These are phyloP conservation scores for Bhutanitis thaidina DNA, from an alignment of 2,888 invertebrate genomes.

Conservation along the genomic window DNA sequence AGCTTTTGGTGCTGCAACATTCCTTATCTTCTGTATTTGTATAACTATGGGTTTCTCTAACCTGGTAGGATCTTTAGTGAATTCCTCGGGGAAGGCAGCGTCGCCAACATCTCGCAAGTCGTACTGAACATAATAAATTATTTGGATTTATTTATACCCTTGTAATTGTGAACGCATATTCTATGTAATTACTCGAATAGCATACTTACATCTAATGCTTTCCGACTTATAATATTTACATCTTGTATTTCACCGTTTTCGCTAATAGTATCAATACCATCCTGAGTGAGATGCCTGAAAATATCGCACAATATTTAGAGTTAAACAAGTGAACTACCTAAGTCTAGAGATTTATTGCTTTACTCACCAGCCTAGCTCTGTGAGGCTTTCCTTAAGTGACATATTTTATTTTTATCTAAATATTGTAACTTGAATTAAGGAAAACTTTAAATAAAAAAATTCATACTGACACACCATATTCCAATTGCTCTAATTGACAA, in stretches of 20 bases:
- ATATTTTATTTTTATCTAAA: slow-evolving; percentile 66
- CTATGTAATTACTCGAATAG: slow-evolving; percentile 1
- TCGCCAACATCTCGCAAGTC: slow-evolving; percentile 92
- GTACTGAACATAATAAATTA: slow-evolving; percentile 57
- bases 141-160: neutral
- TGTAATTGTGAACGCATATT: slow-evolving; percentile 13
- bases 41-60: slow-evolving; percentile 84
- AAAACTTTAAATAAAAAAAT: slow-evolving; percentile 52
- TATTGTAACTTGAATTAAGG: slow-evolving; percentile 57
- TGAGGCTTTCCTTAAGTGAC: slow-evolving; percentile 82
- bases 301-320: slow-evolving; percentile 34
- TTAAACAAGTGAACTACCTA: slow-evolving; percentile 19
- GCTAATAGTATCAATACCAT: slow-evolving; percentile 83
- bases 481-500: slow-evolving; percentile 25
- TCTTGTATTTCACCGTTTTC: slow-evolving; percentile 83
- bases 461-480: slow-evolving; percentile 54
- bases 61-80: slow-evolving; percentile 78
- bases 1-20: slow-evolving; percentile 93
- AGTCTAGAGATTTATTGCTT: slow-evolving; percentile 10
- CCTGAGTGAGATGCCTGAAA: slow-evolving; percentile 86
- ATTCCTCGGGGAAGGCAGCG: slow-evolving; percentile 84
- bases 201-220: slow-evolving; percentile 85
- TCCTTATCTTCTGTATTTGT: slow-evolving; percentile 93
- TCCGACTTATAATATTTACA: slow-evolving; percentile 81
- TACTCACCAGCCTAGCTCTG: slow-evolving; percentile 84